Conservation (phyloP, 2,113 vertebrate species). For the rat (Rattus norvegicus) region GRCr8 NC_086029.1:33964501-33965000, state of each 20-base stretch:
- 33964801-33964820: neutral
- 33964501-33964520: neutral
- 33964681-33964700: neutral
- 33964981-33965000: neutral
- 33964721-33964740: neutral
- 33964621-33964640: neutral
- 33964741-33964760: neutral
- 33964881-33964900: neutral
- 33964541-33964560: neutral
- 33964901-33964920: no score
- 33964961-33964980: neutral
- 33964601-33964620: neutral
- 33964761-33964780: neutral
- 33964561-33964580: neutral
- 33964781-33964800: neutral
- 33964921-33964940: neutral
- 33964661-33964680: neutral
- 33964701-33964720: neutral
- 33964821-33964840: no score
- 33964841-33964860: neutral
- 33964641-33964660: neutral
- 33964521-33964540: neutral
- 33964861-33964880: neutral
- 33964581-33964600: neutral
- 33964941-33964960: no score